Evolutionary conservation across 2,888 invertebrate genomes (phyloP).

Genomic region (Limnephilus lunatus): DNA sequence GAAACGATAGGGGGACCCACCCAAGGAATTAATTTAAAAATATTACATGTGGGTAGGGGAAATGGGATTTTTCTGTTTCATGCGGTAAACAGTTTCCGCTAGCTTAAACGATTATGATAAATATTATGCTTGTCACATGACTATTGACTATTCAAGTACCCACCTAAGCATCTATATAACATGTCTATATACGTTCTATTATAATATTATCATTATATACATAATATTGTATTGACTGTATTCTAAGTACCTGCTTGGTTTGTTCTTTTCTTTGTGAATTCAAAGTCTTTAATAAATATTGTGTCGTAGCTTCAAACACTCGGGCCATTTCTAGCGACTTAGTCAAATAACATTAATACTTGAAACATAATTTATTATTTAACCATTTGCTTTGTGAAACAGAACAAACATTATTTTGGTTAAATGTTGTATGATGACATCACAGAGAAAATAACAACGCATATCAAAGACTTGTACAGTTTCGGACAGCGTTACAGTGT

Average conservation of each 20-base stretch:
- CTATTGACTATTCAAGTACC: not conserved
- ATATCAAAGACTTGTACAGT: too few species aligned
- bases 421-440: not conserved
- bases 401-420: not conserved
- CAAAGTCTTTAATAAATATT: not conserved
- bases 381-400: not conserved
- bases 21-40: too few species aligned
- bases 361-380: not conserved
- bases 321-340: not conserved
- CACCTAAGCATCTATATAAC: not conserved
- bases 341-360: not conserved
- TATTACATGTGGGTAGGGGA: too few species aligned
- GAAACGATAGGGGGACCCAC: too few species aligned
- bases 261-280: not conserved
- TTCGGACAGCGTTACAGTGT: too few species aligned
- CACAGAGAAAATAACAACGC: not conserved
- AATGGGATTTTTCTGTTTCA: too few species aligned
- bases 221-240: not conserved
- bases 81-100: too few species aligned
- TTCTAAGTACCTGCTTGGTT: not conserved
- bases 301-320: not conserved
- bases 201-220: not conserved
- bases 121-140: too few species aligned
- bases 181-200: not conserved
- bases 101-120: too few species aligned